Conservation (phyloP, 1,140 invertebrate genomes). For the Hormaphis cornu region DNA sequence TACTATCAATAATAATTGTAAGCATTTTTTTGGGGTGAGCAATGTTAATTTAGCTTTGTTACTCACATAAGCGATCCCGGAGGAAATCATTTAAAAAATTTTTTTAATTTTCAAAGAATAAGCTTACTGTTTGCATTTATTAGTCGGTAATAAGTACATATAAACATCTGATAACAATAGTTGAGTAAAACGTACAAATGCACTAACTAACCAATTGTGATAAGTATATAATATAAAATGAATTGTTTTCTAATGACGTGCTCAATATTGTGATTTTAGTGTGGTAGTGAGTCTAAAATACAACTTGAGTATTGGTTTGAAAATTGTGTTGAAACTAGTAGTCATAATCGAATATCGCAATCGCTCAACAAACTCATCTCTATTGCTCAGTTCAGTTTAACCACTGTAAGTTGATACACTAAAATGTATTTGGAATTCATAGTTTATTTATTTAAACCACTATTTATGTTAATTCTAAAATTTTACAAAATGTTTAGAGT, state of each 20-base stretch:
- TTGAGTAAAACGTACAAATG: no score
- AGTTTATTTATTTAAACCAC: neutral
- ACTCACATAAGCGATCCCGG: no score
- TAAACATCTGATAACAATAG: no score
- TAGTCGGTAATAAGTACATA: no score
- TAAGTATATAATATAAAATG: no score
- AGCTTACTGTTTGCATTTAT: no score
- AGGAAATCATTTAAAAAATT: no score
- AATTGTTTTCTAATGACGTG: conserved; percentile 13
- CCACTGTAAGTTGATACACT: conserved; percentile 30
- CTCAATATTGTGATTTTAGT: conserved; percentile 51
- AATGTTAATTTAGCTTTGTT: no score
- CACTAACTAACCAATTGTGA: no score
- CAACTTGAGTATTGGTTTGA: conserved; percentile 76
- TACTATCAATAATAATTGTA: no score
- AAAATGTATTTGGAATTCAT: neutral
- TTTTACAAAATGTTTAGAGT: neutral
- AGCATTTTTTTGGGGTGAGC: no score
- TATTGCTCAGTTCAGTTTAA: conserved; percentile 35
- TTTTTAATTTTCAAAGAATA: no score
- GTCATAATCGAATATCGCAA: conserved; percentile 18
- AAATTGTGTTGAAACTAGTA: conserved; percentile 39
- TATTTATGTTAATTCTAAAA: neutral
- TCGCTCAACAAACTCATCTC: conserved; percentile 35
- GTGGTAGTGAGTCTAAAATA: conserved; percentile 68